Evolutionary conservation across 2,113 vertebrate genomes (phyloP), one percentile per base, ranked within the genome.

Genomic region (Amazona vittata): DNA sequence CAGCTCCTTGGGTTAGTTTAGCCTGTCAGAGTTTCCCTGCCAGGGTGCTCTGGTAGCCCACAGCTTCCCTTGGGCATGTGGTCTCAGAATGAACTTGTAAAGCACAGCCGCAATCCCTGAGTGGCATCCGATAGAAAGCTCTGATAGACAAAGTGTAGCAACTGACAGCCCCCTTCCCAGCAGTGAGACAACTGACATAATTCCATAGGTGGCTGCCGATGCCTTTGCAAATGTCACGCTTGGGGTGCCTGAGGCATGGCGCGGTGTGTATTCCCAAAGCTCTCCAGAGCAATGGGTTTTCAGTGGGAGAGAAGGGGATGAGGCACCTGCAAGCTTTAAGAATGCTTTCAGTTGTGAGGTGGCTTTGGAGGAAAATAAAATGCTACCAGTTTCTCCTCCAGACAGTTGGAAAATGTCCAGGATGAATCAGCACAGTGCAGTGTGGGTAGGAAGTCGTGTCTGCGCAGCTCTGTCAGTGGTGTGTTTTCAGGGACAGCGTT

Each of bases 371-470:
- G 82, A 49, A 85, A 89, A 60, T 6, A 35, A 69, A 90, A 8
- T 0, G 0, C 22, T 59, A 24, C 37, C 1, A 1, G 0, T 88
- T 91, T 90, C 75, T 92, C 59, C 78, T 85, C 28, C 82, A 85
- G 90, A 59, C 70, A 24, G 49, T 1, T 97, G 94, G 92, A 86
- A 83, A 10, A n/a, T 3, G 12, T 83, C 81, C 85, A 90, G 93
- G 79, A 41, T 96, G 95, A 95, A 83, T 96, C 93, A 95, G 91
- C 91, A 87, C 21, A 11, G 87, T 4, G 78, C 52, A 7, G 93
- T 0, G 86, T 87, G 94, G 35, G 94, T 37, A 46, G 86, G 91
- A 41, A 84, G 70, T 84, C 0, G 2, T 86, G 76, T 60, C 86
- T 82, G 86, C 3, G 2, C 59, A n/a, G 80, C 73, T 83, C 79